Base-by-base conservation (phyloP, 1,140 invertebrate genomes). In the Pseudomyrmex concolor region DNA sequence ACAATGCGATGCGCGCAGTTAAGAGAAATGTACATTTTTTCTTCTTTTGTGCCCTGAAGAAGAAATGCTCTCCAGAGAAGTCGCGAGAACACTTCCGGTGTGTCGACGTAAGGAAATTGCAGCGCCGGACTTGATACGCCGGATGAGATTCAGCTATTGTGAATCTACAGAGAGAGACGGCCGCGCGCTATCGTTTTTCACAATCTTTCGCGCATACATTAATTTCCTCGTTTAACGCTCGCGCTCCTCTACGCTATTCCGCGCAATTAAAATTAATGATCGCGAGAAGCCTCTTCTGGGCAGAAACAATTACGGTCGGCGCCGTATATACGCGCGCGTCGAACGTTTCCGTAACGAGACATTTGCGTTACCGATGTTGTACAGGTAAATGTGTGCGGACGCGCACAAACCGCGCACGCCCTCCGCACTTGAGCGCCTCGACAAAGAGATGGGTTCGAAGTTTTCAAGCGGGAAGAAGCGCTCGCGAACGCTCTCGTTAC, bases 261-360 rank as follows among this genome's bases (percentile, higher is more conserved):
- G 48, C 59, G 71, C 78, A 74, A 82, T 82, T 74, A 63, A 82
- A 59, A 74, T 74, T 82, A 74, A 82, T 74, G 57, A 74, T 82
- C 70, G 45, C 70, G 50, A 34, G 71, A 13, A 72, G 67, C 25
- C 48, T 59, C 77, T 81, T 72, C 34, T 34, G 5, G 60, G 55
- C 59, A 13, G 22, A 48, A 74, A 82, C 45, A 82, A 82, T 82
- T 74, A 63, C 48, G 7, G 17, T 51, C 67, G 43, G 57, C 55
- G 57, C 78, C 54, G 54, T 68, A 45, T 64, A 25, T 3, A 5
- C 25, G 25, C 25, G 25, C 25, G 25, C 25, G 76, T 57, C 64
- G 76, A 48, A 80, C 15, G 34, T 59, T 70, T 59, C 50, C 45
- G 45, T 70, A 70, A 70, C 66, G 45, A 70, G 66, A 80, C 55